These are phyloP conservation scores for Setipinna tenuifilis DNA, from an alignment of 2,797 vertebrate species.

Conservation along the genomic window DNA sequence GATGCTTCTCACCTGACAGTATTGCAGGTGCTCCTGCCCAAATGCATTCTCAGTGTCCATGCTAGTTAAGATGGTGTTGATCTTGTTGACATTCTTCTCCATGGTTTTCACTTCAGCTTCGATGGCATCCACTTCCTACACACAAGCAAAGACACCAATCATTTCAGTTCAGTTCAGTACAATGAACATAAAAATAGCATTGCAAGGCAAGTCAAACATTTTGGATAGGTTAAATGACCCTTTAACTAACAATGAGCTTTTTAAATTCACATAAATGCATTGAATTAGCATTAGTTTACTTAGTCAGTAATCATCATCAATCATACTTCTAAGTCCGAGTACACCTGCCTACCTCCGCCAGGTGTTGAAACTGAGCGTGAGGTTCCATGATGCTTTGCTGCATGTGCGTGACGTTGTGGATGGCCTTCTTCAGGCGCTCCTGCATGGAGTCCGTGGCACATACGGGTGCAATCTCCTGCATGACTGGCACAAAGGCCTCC, in stretches of 20 bases:
- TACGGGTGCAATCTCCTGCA: conserved; percentile 81
- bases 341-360: conserved; percentile 70
- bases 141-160: neutral
- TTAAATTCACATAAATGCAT: no score
- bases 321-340: neutral
- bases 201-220: neutral
- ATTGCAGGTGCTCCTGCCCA: conserved; percentile 81
- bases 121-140: conserved; percentile 84
- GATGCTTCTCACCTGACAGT: conserved; percentile 78
- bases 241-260: neutral
- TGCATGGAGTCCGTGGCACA: conserved; percentile 78
- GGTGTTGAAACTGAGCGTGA: conserved; percentile 78
- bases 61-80: conserved; percentile 83
- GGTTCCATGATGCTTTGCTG: conserved; percentile 75
- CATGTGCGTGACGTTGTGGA: conserved; percentile 73
- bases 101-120: conserved; percentile 86
- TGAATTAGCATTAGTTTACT: no score
- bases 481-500: conserved; percentile 68
- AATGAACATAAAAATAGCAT: neutral
- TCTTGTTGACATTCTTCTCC: conserved; percentile 85
- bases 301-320: neutral
- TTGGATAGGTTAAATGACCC: no score
- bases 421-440: conserved; percentile 69
- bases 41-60: conserved; percentile 78
- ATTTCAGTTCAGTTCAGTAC: neutral